Base-by-base conservation (phyloP, 2,888 invertebrate species). In the Horisme vitalbata region DNA sequence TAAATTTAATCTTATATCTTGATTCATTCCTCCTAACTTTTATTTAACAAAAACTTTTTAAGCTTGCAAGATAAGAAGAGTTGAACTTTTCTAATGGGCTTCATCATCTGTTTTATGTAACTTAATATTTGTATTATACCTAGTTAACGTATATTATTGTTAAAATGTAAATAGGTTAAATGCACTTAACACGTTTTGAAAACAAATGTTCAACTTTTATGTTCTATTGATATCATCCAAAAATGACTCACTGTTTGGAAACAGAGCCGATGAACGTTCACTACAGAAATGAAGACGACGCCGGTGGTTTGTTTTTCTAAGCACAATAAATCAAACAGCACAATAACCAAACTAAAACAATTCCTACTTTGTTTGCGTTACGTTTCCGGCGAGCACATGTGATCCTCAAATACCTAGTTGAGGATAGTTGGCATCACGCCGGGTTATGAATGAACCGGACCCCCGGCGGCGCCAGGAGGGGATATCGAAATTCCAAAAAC, bases 361-460 rank as follows among this genome's bases (percentile, higher is more conserved):
- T 76, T 61, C 47, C 61, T 63, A 68, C 69, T 77, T 77, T 81
- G 81, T 84, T 80, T 81, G 80, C 72, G 61, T 77, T 67, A 65
- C 70, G 68, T 78, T 83, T 82, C 80, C 83, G 79, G 71, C 62
- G 60, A 69, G 67, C 75, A 79, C 77, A 72, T 78, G 76, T 76
- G 71, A 71, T 69, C 61, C 61, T 59, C 63, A 57, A 55, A 63
- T 55, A 51, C 51, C 53, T 53, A 53, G 45, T 45, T 45, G 50
- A 24, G 43, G 45, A 47, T 48, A 60, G 61, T 52, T 63, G 77
- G 75, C 71, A 75, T 75, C 80, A 77, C 75, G 80, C 70, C 71
- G 80, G 54, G 83, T 83, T 83, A 84, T 89, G 88, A 89, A 89
- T 89, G 88, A 81, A 85, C 74, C 65, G 68, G 82, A 80, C 82